These are phyloP conservation scores for Upupa epops DNA, from an alignment of 2,113 vertebrate species.

Conservation along the genomic window DNA sequence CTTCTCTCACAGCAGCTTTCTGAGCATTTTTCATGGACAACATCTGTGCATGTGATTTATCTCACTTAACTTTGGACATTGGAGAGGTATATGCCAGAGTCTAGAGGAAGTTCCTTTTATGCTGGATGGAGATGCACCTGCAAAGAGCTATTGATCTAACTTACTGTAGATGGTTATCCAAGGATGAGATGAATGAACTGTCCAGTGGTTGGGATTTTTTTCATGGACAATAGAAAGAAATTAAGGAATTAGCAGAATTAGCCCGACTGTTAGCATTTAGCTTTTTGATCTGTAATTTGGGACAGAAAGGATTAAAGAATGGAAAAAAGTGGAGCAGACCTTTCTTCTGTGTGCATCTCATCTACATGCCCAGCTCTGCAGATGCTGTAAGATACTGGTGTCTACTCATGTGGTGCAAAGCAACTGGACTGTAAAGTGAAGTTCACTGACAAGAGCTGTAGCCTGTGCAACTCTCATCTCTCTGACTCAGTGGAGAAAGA, in stretches of 20 bases:
- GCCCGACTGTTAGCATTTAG: slow-evolving; percentile 3
- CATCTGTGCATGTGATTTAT: slow-evolving; percentile 16
- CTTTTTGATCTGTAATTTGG: slow-evolving; percentile 20
- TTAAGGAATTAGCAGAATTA: slow-evolving; percentile 12
- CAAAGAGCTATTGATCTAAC: slow-evolving; percentile 18
- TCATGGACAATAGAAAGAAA: background rate
- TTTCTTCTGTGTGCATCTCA: background rate
- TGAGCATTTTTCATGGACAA: background rate
- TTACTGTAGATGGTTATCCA: slow-evolving; percentile 26
- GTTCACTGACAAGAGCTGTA: background rate
- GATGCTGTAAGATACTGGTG: background rate
- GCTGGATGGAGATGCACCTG: background rate
- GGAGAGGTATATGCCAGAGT: background rate
- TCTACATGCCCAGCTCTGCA: background rate
- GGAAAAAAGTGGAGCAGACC: background rate
- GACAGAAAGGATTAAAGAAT: background rate
- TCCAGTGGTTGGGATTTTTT: background rate
- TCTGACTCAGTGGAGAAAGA: background rate
- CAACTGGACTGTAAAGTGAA: background rate
- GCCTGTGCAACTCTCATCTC: background rate
- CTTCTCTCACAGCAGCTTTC: background rate
- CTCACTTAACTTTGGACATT: background rate
- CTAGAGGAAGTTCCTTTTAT: background rate
- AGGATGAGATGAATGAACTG: background rate
- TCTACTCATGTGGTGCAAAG: background rate